Evolutionary conservation across 2,113 vertebrate species (phyloP).

Genomic region (Catharus bicknelli): DNA sequence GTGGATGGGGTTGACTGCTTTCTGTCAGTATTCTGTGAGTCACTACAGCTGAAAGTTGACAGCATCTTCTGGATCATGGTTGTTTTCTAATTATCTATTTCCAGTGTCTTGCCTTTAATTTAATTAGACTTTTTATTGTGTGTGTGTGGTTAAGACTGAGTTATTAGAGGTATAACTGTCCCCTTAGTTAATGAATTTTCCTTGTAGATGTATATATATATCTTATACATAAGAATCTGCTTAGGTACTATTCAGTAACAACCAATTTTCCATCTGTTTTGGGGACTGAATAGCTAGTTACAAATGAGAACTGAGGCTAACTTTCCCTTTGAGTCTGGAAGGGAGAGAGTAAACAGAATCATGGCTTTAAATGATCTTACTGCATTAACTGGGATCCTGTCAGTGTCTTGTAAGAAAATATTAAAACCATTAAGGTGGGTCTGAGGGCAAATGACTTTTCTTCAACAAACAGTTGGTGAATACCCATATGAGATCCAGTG

Average conservation of each 20-base stretch:
- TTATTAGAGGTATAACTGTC: neutral
- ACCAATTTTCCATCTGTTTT: neutral
- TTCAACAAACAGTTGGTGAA: neutral
- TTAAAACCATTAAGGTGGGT: neutral
- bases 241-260: neutral
- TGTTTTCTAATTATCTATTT: conserved; percentile 34
- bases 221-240: neutral
- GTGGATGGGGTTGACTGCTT: conserved; percentile 31
- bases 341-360: neutral
- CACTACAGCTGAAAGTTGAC: conserved; percentile 8
- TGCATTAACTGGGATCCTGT: neutral
- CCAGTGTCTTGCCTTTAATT: neutral
- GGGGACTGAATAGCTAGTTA: neutral
- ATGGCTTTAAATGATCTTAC: neutral
- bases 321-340: neutral
- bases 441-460: neutral
- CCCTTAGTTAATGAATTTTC: neutral
- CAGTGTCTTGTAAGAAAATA: neutral
- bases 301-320: neutral
- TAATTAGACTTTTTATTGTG: neutral
- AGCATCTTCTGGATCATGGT: neutral
- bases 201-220: neutral
- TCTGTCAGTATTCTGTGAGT: conserved; percentile 39
- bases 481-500: neutral
- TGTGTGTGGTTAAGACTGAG: neutral